These are phyloP conservation scores for Orthonevra nobilis DNA, from an alignment of 2,888 invertebrate species.

Conservation along the genomic window DNA sequence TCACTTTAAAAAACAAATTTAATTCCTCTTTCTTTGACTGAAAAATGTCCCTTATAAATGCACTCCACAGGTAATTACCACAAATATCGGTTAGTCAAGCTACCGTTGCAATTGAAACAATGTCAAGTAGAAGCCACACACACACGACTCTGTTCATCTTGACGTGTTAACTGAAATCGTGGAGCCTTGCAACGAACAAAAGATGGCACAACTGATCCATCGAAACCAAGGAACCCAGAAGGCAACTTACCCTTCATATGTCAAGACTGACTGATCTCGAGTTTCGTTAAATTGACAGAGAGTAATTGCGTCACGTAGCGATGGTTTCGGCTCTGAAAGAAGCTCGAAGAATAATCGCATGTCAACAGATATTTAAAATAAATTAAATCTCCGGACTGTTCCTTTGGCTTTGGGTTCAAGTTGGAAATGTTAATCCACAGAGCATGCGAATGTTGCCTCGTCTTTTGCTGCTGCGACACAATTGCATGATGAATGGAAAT, in stretches of 20 bases:
- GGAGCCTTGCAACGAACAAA: slow-evolving; percentile 49
- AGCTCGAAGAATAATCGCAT: slow-evolving; percentile 58
- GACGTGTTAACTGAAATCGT: slow-evolving; percentile 56
- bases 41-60: neutral
- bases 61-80: neutral
- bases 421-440: neutral
- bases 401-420: neutral
- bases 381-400: slow-evolving; percentile 33
- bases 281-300: slow-evolving; percentile 55
- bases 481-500: slow-evolving; percentile 57
- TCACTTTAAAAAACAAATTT: too few relatives aligned
- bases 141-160: neutral
- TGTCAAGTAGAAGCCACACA: neutral
- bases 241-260: neutral
- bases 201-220: neutral
- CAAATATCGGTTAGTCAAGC: slow-evolving; percentile 20
- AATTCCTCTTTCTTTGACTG: too few relatives aligned
- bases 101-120: slow-evolving; percentile 19
- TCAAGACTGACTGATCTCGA: slow-evolving; percentile 57
- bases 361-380: slow-evolving; percentile 69
- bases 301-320: slow-evolving; percentile 54
- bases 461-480: neutral
- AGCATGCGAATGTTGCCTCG: neutral
- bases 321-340: slow-evolving; percentile 27
- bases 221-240: neutral